phyloP scores from a whole-genome alignment of 92 coral and sea anemone species.

The Actinernus sp. region DNA sequence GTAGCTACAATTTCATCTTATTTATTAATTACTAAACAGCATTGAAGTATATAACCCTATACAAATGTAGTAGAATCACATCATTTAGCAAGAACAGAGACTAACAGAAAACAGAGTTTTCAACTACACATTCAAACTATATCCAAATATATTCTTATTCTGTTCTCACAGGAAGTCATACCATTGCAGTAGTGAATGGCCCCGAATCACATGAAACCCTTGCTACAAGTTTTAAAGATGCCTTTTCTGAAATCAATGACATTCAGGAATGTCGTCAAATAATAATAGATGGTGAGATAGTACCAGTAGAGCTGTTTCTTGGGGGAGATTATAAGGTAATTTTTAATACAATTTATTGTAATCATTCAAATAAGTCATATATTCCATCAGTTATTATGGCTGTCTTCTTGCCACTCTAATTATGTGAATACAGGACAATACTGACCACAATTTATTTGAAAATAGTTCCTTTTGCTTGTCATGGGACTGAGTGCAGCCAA shows the following conservation, averaged over 20 bases:
- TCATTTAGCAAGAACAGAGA: too few species aligned
- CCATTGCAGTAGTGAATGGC: slow-evolving; percentile 68
- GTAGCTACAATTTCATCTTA: background rate
- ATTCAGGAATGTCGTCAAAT: slow-evolving; percentile 19
- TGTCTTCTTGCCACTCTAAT: too few species aligned
- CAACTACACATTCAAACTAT: too few species aligned
- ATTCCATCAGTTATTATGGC: background rate
- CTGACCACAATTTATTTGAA: too few species aligned
- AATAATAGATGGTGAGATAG: slow-evolving; percentile 5
- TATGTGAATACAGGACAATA: too few species aligned
- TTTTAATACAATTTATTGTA: background rate
- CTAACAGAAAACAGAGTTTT: too few species aligned
- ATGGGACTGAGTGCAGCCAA: slow-evolving; percentile 15
- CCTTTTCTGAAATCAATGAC: slow-evolving; percentile 22
- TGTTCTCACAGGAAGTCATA: slow-evolving; percentile 51
- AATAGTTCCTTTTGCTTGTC: background rate
- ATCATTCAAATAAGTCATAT: background rate
- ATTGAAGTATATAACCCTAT: too few species aligned
- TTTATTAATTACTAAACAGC: too few species aligned
- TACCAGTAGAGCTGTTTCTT: slow-evolving; percentile 32
- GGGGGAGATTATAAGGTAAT: slow-evolving; percentile 65
- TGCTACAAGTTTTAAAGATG: slow-evolving; percentile 13
- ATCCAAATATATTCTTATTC: too few species aligned
- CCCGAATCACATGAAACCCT: slow-evolving; percentile 30
- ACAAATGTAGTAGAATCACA: too few species aligned